Evolutionary conservation across 2,888 invertebrate species (phyloP), one percentile per base, ranked within the genome.

Genomic region (Steromphala cineraria): DNA sequence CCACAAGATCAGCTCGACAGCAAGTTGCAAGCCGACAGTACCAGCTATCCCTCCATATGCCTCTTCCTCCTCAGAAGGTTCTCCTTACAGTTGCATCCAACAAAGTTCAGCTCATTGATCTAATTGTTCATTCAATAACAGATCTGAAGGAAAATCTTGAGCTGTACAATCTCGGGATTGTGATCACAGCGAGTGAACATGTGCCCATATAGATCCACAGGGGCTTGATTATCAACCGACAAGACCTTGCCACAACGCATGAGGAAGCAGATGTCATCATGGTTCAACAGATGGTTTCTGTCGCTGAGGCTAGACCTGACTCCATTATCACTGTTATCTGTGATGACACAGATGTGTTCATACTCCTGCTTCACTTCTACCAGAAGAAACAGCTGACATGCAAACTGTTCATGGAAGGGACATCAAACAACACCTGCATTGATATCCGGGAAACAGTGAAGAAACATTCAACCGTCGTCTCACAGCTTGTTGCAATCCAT

Each of bases 261-360:
- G 76, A 76, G 53, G 76, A 76, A 55, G 76, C 76, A 17, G 76
- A 76, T 76, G 31, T 19, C 24, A 76, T 76, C 53, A 76, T 76
- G 4, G 55, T 76, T 2, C 75, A 76, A 19, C 76, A 76, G 28
- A 10, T 76, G 10, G 15, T 76, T 52, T 24, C 13, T 46, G 15
- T 19, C 53, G 76, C 53, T 21, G 24, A 53, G 53, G 76, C 21
- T 21, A 55, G 24, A 13, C n/a, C 1, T 17, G 53, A 55, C 3
- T 19, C 15, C 3, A 28, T 15, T 19, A 55, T 80, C 15, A 80
- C 13, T 24, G 77, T 82, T 17, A 10, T 82, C 15, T 77, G 78
- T 76, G 80, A 82, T 24, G 82, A 82, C 62, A 82, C 82, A 13
- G 82, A 82, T 46, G 82, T 82, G 1, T 82, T 80, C 56, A 56